phyloP scores from a whole-genome alignment of 2,888 invertebrate genomes.

The Diplolepis rosae region DNA sequence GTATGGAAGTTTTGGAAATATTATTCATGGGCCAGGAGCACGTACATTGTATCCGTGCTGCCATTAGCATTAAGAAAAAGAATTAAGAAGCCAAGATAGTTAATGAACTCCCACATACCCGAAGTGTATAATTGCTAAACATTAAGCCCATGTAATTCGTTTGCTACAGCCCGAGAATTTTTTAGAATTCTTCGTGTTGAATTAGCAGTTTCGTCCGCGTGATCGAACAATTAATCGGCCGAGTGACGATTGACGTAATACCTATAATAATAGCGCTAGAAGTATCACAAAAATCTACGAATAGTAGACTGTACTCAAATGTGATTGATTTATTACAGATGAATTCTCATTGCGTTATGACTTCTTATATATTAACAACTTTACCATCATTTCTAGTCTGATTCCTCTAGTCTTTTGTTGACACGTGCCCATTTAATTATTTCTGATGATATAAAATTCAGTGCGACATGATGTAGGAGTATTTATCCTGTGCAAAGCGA shows the following conservation, averaged over 20 bases:
- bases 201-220: slow-evolving; percentile 68
- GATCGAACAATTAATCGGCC: slow-evolving; percentile 61
- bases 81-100: slow-evolving; percentile 64
- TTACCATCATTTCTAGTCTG: slow-evolving; percentile 48
- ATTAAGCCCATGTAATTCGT: slow-evolving; percentile 60
- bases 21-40: slow-evolving; percentile 15
- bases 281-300: slow-evolving; percentile 49
- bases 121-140: slow-evolving; percentile 55
- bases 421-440: slow-evolving; percentile 11
- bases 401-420: slow-evolving; percentile 32
- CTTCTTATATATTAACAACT: slow-evolving; percentile 27
- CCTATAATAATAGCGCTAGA: slow-evolving; percentile 52
- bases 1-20: slow-evolving; percentile 22
- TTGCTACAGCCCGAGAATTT: slow-evolving; percentile 62
- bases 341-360: slow-evolving; percentile 47
- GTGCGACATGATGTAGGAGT: slow-evolving; percentile 63
- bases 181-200: slow-evolving; percentile 64
- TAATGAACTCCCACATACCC: slow-evolving; percentile 52
- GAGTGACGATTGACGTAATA: slow-evolving; percentile 56
- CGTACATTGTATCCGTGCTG: slow-evolving; percentile 63
- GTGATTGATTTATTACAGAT: slow-evolving; percentile 64
- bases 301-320: slow-evolving; percentile 58
- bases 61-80: slow-evolving; percentile 62
- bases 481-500: slow-evolving; percentile 69
- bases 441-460: slow-evolving; percentile 16